A percentile compares a stretch with the other conserved stretches of the same genome.
phyloP scores from a whole-genome alignment of 2,113 vertebrate species.

The Genyomyrus donnyi region DNA sequence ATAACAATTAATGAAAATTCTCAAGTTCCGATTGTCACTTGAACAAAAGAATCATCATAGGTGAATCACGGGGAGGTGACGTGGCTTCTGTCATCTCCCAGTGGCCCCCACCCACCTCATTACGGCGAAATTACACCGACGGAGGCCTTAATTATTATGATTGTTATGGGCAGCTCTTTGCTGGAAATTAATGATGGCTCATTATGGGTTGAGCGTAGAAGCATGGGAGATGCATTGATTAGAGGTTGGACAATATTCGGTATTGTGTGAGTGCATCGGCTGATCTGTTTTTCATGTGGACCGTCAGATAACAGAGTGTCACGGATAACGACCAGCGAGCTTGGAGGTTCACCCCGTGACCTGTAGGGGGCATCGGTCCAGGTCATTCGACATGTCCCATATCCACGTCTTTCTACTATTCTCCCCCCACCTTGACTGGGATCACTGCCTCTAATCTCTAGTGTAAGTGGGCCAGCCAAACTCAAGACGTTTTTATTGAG shows the following conservation, averaged over 20 bases:
- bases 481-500: slow-evolving; percentile 56
- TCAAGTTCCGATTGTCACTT: not conserved
- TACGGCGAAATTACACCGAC: not conserved
- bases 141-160: not conserved
- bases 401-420: not conserved
- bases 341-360: not conserved
- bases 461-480: slow-evolving; percentile 38
- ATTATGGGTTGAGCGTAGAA: not conserved
- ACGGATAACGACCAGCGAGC: not conserved
- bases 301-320: not conserved
- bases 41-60: not conserved
- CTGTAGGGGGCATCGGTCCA: not conserved
- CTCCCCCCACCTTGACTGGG: slow-evolving; percentile 18
- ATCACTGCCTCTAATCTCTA: slow-evolving; percentile 40
- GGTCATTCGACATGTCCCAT: not conserved
- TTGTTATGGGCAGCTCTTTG: not conserved
- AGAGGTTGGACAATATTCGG: not conserved
- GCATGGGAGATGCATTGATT: not conserved
- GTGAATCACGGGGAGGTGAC: not conserved
- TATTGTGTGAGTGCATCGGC: not conserved
- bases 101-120: not conserved
- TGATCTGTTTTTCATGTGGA: not conserved
- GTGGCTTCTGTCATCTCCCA: not conserved
- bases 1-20: not conserved
- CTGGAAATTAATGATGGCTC: not conserved